Conservation (phyloP, 2,113 vertebrate genomes). For the Colinus virginianus region DNA sequence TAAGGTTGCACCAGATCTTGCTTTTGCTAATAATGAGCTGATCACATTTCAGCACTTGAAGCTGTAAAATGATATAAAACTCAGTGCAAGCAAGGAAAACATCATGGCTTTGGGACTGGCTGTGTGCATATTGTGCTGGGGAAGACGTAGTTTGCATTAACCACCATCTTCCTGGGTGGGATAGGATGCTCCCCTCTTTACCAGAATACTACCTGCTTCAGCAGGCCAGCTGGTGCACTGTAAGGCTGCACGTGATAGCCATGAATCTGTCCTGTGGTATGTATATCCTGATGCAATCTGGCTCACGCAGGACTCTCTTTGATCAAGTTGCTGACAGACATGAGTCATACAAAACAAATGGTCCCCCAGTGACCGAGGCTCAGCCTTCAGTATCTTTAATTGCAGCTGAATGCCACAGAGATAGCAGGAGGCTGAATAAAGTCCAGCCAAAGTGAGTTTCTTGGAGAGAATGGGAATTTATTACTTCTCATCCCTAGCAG, state of each 20-base stretch:
- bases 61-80: neutral
- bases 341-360: neutral
- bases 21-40: neutral
- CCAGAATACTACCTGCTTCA: neutral
- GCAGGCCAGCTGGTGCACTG: neutral
- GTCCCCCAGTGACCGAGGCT: neutral
- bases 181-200: neutral
- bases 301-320: neutral
- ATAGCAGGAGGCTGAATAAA: neutral
- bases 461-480: neutral
- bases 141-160: neutral
- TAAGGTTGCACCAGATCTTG: neutral
- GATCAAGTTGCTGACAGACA: neutral
- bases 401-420: neutral
- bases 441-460: neutral
- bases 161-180: neutral
- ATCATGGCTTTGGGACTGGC: neutral
- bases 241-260: neutral
- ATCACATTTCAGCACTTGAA: neutral
- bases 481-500: accelerated
- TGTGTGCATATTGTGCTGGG: neutral
- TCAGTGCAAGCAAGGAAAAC: neutral
- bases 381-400: neutral
- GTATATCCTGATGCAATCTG: neutral
- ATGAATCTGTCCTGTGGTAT: neutral